Evolutionary conservation across 1,140 invertebrate species (phyloP), one percentile per base, ranked within the genome.

Genomic region (Tetramorium alpestre): DNA sequence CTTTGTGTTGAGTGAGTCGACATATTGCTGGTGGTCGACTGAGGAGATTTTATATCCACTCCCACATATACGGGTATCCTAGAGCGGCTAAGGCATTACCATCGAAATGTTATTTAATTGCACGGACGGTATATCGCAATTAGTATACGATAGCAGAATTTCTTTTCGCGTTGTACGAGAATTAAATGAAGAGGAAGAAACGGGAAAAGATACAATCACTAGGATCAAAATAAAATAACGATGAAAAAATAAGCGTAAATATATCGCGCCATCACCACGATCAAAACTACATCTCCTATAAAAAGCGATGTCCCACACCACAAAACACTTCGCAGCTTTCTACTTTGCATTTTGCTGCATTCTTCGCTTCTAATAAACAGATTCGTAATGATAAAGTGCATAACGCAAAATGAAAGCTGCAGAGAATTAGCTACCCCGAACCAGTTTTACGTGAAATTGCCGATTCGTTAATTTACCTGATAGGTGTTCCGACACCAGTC

Each of bases 401-500:
- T 72, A 72, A 25, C 3, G 67, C 51, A 56, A 72, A 82, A n/a
- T 22, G 7, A 82, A 72, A 82, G 78, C 38, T 69, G 78, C 64
- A 67, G 8, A 67, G 8, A 72, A 72, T 58, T 3, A 18, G 11
- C 38, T 47, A 58, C 7, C 22, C 58, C 5, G 62, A 75, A 7
- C 62, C 41, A 47, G 49, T 76, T 85, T 33, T 85, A 75, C 1
- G 51, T 44, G 25, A 62, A 54, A 58, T 25, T 64, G 44, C 49
- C 60, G 62, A 89, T 87, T 78, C 87, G 90, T 94, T 93, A 93
- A 93, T 93, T 87, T 98, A 98, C 97, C 97, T 98, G 96, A 96
- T 96, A 95, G 97, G 95, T 94, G 96, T 96, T 95, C 97, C 96
- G 94, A 96, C 96, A 95, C 96, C 96, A 96, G 97, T 96, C 96